Percentiles rank a stretch among this genome's conserved stretches.
Conservation (phyloP, 2,797 vertebrate genomes). For the Merluccius polli region DNA sequence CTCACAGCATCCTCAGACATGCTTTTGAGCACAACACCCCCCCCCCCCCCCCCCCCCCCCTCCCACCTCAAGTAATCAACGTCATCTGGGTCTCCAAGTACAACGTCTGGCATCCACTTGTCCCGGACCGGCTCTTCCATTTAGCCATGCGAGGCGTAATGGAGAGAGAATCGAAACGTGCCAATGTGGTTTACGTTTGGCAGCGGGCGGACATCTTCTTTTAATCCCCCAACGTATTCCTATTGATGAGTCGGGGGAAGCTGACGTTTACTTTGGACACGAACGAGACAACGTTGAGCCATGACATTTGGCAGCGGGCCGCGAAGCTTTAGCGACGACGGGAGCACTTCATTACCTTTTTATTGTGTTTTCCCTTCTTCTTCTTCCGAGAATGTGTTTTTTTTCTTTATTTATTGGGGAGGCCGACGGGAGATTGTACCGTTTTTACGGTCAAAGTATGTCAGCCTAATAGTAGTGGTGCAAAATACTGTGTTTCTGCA, state of each 20-base stretch:
- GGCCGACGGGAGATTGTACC: background rate
- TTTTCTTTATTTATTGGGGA: background rate
- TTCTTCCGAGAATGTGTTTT: background rate
- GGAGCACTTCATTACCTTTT: background rate
- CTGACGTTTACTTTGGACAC: background rate
- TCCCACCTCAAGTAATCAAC: conserved; percentile 42
- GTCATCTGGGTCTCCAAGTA: conserved; percentile 67
- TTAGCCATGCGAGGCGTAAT: conserved; percentile 38
- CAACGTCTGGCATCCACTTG: conserved; percentile 44
- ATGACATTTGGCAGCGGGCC: background rate
- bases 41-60: background rate
- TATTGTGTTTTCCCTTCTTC: background rate
- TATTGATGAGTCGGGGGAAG: background rate
- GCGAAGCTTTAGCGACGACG: background rate
- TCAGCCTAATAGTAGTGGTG: background rate
- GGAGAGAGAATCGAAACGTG: conserved; percentile 37
- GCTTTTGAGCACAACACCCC: too few species aligned
- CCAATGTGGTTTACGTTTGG: conserved; percentile 46
- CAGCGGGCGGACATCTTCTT: conserved; percentile 30
- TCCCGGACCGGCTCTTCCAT: conserved; percentile 45
- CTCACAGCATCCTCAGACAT: background rate
- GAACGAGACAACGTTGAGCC: background rate
- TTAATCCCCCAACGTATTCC: background rate
- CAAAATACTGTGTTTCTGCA: background rate
- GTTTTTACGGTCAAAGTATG: background rate